These are phyloP conservation scores for Dolichomitus sp. DNA, from an alignment of 2,888 invertebrate species.

Conservation along the genomic window DNA sequence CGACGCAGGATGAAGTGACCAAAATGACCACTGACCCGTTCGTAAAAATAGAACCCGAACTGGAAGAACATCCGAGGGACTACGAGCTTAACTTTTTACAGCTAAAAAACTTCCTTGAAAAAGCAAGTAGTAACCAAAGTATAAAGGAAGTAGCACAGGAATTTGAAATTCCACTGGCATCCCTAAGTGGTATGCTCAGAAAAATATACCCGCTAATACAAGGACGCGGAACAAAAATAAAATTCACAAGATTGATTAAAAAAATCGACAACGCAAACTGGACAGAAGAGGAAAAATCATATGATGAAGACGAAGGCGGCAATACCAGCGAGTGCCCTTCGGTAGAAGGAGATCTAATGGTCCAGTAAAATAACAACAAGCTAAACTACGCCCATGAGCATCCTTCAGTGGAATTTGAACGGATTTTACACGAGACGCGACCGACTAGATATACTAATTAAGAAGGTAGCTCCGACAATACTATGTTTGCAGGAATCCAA, in stretches of 20 bases:
- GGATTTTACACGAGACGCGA: slow-evolving; percentile 2
- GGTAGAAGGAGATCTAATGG: background rate
- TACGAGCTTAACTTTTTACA: too few species aligned
- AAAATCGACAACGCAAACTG: too few species aligned
- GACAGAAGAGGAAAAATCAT: too few species aligned
- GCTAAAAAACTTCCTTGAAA: background rate
- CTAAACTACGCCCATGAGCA: background rate
- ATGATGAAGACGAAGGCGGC: too few species aligned
- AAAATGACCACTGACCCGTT: too few species aligned
- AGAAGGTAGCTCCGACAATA: background rate
- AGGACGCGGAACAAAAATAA: too few species aligned
- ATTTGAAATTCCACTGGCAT: background rate
- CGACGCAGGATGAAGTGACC: too few species aligned
- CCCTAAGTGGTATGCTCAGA: background rate
- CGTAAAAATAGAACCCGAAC: too few species aligned
- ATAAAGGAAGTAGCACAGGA: background rate
- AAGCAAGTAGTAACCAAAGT: background rate
- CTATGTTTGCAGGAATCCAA: background rate
- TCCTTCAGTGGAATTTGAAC: background rate
- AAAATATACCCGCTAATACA: background rate
- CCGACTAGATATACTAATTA: background rate
- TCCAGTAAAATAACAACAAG: background rate
- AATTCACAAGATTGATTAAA: too few species aligned
- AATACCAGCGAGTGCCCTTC: too few species aligned
- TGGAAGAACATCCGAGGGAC: too few species aligned